Conservation (phyloP, 2,888 invertebrate species). For the Plebejus argus region DNA sequence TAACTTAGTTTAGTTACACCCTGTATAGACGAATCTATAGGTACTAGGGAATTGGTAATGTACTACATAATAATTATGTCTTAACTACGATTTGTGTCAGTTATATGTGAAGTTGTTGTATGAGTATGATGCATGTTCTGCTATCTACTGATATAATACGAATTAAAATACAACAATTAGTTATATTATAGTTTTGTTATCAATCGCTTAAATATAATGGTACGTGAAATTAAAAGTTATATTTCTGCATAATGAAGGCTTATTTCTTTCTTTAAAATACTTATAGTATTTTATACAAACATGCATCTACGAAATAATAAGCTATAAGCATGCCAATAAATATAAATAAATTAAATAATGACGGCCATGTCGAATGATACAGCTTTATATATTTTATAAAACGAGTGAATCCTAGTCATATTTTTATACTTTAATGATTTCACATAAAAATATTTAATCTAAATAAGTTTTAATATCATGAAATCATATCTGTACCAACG, state of each 20-base stretch:
- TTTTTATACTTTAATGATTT: neutral
- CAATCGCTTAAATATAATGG: no score
- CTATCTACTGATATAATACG: neutral
- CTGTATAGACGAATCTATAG: neutral
- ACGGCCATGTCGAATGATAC: slow-evolving; percentile 10
- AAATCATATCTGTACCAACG: neutral
- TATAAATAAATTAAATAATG: neutral
- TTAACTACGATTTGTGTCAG: neutral
- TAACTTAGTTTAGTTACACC: no score
- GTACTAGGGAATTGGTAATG: neutral
- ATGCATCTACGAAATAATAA: neutral
- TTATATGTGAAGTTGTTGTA: slow-evolving; percentile 5
- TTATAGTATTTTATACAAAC: neutral
- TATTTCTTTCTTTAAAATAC: neutral
- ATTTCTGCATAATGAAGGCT: neutral
- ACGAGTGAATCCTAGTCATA: neutral
- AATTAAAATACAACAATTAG: neutral
- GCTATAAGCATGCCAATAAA: slow-evolving; percentile 24
- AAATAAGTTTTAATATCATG: neutral
- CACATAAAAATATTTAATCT: neutral
- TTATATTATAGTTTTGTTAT: neutral
- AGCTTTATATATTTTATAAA: neutral
- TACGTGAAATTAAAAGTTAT: neutral
- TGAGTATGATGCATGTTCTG: neutral
- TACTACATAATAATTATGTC: no score